These are phyloP conservation scores for Actenoides hombroni DNA, from an alignment of 2,113 vertebrate genomes.

Conservation along the genomic window DNA sequence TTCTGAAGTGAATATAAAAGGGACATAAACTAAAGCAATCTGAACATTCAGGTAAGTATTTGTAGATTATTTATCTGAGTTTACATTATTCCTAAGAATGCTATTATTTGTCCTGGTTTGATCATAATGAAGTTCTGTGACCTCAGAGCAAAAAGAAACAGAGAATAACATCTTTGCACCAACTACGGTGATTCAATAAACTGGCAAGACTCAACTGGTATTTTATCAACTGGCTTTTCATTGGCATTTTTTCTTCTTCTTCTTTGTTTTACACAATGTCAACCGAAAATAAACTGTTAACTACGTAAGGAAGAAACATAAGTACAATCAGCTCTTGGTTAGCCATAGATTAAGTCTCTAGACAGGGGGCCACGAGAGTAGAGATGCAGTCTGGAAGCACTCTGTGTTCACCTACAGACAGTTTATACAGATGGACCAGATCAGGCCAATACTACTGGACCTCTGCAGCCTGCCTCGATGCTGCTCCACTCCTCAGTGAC, in stretches of 20 bases:
- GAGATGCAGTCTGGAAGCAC: not conserved
- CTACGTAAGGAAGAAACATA: not conserved
- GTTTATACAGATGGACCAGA: not conserved
- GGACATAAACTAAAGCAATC: not conserved
- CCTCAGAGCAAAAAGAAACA: not conserved
- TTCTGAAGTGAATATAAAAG: not conserved
- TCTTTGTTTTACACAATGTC: not conserved
- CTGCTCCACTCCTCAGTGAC: not conserved
- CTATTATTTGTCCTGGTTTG: not conserved
- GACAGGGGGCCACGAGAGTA: not conserved
- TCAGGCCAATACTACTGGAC: not conserved
- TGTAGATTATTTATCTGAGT: not conserved
- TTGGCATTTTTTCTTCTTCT: not conserved
- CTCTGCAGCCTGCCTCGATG: not conserved
- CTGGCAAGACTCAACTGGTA: not conserved
- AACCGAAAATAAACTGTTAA: not conserved
- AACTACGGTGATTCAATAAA: not conserved
- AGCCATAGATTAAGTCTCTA: not conserved
- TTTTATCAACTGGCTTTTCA: not conserved
- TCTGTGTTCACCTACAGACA: not conserved
- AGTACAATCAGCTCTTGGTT: not conserved
- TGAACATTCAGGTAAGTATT: not conserved
- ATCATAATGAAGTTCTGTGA: not conserved
- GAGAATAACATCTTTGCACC: not conserved
- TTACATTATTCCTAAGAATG: not conserved